These are phyloP conservation scores for Pangasius mekongensis DNA, from an alignment of 2,797 vertebrate genomes.

Conservation along the genomic window DNA sequence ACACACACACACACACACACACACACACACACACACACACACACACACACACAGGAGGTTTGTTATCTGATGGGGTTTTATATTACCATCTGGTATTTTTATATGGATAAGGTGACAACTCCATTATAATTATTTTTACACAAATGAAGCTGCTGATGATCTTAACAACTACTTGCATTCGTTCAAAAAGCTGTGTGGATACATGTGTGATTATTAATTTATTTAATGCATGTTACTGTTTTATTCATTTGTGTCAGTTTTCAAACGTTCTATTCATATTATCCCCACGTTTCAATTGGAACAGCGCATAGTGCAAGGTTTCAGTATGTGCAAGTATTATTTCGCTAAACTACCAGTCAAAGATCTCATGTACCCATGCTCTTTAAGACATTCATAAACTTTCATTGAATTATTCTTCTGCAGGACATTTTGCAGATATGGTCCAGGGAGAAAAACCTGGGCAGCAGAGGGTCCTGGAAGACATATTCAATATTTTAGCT, in stretches of 20 bases:
- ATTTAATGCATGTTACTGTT: no score
- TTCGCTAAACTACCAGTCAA: no score
- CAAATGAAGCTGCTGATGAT: background rate
- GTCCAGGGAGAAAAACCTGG: background rate
- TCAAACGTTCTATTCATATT: no score
- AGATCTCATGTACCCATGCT: background rate
- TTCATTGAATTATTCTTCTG: background rate
- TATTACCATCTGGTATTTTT: background rate
- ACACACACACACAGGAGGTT: background rate
- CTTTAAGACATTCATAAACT: background rate
- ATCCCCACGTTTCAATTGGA: background rate
- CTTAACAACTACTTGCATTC: background rate
- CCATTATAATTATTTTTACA: background rate
- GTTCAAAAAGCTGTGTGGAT: background rate
- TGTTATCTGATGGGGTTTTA: conserved; percentile 7
- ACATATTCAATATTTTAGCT: background rate
- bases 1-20: background rate
- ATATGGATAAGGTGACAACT: background rate
- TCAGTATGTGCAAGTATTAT: background rate
- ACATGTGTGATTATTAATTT: no score
- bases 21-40: background rate
- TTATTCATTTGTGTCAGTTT: no score
- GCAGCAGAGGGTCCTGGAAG: background rate
- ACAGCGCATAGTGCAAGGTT: no score
- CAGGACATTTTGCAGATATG: no score